phyloP scores from a whole-genome alignment of 1,140 invertebrate species.

The Zaprionus capensis region DNA sequence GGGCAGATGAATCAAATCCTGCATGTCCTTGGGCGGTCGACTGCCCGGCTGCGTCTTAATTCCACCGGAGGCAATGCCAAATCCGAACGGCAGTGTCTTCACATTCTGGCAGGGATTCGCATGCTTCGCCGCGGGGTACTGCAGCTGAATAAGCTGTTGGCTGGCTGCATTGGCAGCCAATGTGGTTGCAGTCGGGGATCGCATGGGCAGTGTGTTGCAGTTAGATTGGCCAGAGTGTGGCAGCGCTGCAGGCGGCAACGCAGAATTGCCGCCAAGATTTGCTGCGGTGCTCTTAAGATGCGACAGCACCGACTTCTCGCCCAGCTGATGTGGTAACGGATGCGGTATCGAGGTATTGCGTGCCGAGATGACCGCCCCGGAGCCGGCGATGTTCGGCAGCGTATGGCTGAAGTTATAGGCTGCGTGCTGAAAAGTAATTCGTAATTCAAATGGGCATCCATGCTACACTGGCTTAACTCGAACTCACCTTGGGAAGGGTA shows the following conservation, averaged over 20 bases:
- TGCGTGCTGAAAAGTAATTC: conserved; percentile 22
- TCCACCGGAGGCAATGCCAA: conserved; percentile 41
- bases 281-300: conserved; percentile 43
- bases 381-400: conserved; percentile 48
- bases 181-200: conserved; percentile 45
- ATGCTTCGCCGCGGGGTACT: conserved; percentile 49
- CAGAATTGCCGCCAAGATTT: not conserved
- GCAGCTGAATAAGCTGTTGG: conserved; percentile 49
- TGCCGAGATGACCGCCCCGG: conserved; percentile 64
- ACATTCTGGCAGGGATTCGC: conserved; percentile 75
- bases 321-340: conserved; percentile 78
- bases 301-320: conserved; percentile 57
- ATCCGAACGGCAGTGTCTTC: conserved; percentile 73
- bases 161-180: conserved; percentile 10
- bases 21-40: conserved; percentile 85
- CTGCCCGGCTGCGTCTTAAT: conserved; percentile 34
- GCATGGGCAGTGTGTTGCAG: conserved; percentile 68
- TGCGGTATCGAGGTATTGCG: conserved; percentile 83
- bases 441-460: not conserved
- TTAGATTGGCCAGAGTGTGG: conserved; percentile 31
- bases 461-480: not conserved
- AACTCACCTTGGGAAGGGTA: conserved; percentile 55
- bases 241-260: conserved; percentile 14
- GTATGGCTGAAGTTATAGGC: conserved; percentile 68
- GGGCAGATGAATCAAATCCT: conserved; percentile 95